Percentiles rank a stretch among this genome's conserved stretches.
Evolutionary conservation across 2,888 invertebrate species (phyloP).

Genomic region (Pheosia tremula): DNA sequence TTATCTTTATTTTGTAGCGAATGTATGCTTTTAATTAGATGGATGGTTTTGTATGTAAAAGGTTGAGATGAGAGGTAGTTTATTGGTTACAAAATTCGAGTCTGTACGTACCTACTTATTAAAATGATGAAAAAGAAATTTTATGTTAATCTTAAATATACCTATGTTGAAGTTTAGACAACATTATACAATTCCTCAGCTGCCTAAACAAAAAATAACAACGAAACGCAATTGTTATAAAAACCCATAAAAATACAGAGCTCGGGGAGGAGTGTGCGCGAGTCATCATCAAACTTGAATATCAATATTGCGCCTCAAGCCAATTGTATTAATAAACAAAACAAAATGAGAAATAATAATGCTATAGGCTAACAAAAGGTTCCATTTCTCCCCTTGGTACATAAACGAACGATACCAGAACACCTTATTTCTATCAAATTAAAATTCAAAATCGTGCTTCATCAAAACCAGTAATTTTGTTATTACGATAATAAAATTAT

Average conservation of each 20-base stretch:
- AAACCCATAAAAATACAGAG: slow-evolving; percentile 77
- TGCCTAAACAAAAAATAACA: slow-evolving; percentile 62
- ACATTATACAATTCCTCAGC: slow-evolving; percentile 45
- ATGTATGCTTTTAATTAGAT: neutral
- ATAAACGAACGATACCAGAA: slow-evolving; percentile 65
- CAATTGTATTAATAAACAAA: slow-evolving; percentile 85
- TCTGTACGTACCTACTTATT: neutral
- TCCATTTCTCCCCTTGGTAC: slow-evolving; percentile 82
- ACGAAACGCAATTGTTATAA: slow-evolving; percentile 69
- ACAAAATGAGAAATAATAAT: slow-evolving; percentile 85
- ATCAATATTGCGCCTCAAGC: slow-evolving; percentile 84
- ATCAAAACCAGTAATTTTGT: slow-evolving; percentile 80
- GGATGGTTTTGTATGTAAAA: neutral
- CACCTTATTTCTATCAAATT: slow-evolving; percentile 62
- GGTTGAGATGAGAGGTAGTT: neutral
- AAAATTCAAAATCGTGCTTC: slow-evolving; percentile 73
- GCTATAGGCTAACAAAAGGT: slow-evolving; percentile 84
- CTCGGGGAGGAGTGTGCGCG: slow-evolving; percentile 71
- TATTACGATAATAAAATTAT: slow-evolving; percentile 84
- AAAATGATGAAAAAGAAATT: neutral
- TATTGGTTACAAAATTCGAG: neutral
- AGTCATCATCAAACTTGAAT: slow-evolving; percentile 84
- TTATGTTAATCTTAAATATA: neutral
- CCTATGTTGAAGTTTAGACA: slow-evolving; percentile 12
- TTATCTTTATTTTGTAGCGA: slow-evolving; percentile 28